Percentiles rank a stretch among this genome's conserved stretches.
Evolutionary conservation across 2,888 invertebrate genomes (phyloP).

Genomic region (Andrena marginata): DNA sequence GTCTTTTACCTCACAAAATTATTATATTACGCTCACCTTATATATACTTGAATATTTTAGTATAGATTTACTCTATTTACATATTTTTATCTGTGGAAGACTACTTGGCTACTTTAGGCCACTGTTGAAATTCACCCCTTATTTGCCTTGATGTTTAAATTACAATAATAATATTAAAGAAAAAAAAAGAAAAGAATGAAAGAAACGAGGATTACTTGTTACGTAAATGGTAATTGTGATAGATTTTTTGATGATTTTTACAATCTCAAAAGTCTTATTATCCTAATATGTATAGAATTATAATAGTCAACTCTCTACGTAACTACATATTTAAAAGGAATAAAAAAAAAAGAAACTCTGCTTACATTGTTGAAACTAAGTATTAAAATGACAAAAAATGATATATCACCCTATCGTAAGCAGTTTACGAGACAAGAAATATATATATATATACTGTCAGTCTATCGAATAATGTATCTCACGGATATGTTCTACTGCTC

Average conservation of each 20-base stretch:
- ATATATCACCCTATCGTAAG: conserved; percentile 63
- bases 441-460: conserved; percentile 37
- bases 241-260: conserved; percentile 90
- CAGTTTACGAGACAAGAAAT: conserved; percentile 43
- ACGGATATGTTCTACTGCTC: conserved; percentile 60
- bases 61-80: conserved; percentile 86
- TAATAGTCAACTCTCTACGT: conserved; percentile 84
- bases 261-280: conserved; percentile 87
- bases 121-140: conserved; percentile 86
- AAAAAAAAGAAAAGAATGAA: conserved; percentile 68
- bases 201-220: conserved; percentile 82
- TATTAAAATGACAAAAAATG: conserved; percentile 55
- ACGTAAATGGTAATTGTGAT: conserved; percentile 87
- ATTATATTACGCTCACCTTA: conserved; percentile 84
- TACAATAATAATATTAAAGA: conserved; percentile 82
- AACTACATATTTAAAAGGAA: conserved; percentile 59
- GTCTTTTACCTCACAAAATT: conserved; percentile 84
- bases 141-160: conserved; percentile 85
- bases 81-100: conserved; percentile 85
- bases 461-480: conserved; percentile 55
- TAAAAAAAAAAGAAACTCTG: conserved; percentile 68
- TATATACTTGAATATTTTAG: conserved; percentile 85
- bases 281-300: conserved; percentile 85
- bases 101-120: conserved; percentile 85
- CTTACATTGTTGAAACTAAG: conserved; percentile 74